A percentile compares a stretch with the other conserved stretches of the same genome.
Conservation (phyloP, 2,113 vertebrate genomes). For the Spermophilus dauricus region DNA sequence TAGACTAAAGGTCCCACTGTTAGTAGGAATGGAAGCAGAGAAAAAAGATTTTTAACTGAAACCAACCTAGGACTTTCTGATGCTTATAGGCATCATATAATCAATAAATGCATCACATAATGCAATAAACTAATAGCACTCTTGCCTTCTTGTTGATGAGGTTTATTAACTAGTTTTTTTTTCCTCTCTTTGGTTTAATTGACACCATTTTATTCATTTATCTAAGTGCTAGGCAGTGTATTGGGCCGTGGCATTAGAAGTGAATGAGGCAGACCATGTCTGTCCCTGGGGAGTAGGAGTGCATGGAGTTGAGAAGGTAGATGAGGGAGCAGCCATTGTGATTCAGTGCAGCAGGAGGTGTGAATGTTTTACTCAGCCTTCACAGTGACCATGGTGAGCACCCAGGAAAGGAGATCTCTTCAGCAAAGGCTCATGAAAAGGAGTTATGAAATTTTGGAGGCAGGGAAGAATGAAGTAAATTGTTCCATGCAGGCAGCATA, state of each 20-base stretch:
- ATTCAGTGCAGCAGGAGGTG: neutral
- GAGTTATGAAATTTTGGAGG: neutral
- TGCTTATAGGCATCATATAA: neutral
- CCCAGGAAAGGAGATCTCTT: neutral
- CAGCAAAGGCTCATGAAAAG: neutral
- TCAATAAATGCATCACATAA: no score
- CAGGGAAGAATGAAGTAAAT: neutral
- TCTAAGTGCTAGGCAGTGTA: neutral
- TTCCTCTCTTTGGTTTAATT: neutral
- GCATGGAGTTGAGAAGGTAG: neutral
- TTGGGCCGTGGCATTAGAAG: neutral
- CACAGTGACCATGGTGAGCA: neutral
- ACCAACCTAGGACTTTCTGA: neutral
- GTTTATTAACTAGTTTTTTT: neutral
- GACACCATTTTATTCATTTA: neutral
- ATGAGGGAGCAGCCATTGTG: neutral
- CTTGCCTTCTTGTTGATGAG: neutral
- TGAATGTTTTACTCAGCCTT: neutral
- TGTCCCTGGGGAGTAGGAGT: rapidly evolving
- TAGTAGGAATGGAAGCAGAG: neutral
- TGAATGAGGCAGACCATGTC: neutral
- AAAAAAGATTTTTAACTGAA: neutral
- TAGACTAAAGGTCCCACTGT: neutral
- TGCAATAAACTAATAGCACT: neutral
- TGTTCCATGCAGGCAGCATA: neutral